These are phyloP conservation scores for Ichneumon xanthorius DNA, from an alignment of 2,888 invertebrate species.

Conservation along the genomic window DNA sequence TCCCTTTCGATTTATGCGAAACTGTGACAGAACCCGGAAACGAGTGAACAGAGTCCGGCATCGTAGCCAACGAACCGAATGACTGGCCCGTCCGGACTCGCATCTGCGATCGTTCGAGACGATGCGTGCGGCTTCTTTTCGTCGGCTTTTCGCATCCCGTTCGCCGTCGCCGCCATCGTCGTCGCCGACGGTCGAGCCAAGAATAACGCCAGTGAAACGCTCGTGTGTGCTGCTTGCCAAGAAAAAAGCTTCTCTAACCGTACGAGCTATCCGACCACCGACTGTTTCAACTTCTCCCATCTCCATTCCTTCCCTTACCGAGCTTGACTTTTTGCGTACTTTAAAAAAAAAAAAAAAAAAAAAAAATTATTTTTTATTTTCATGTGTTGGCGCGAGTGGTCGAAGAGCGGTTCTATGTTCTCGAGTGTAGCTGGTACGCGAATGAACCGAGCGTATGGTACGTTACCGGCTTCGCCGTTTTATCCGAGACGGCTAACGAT, in stretches of 20 bases:
- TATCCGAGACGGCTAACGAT: constrained; percentile 43
- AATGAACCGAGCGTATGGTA: constrained; percentile 25
- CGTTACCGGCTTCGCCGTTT: constrained; percentile 53
- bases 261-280: constrained; percentile 12
- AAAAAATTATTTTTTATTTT: background rate
- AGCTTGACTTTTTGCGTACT: background rate
- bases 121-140: constrained; percentile 39
- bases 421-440: too few species aligned
- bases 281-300: background rate
- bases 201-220: constrained; percentile 80
- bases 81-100: constrained; percentile 64
- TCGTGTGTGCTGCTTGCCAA: constrained; percentile 84
- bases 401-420: too few species aligned
- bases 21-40: constrained; percentile 36
- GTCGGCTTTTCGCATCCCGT: constrained; percentile 54
- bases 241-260: constrained; percentile 72
- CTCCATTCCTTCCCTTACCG: background rate
- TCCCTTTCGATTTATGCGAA: constrained; percentile 1
- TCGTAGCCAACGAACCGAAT: constrained; percentile 72
- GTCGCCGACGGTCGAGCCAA: constrained; percentile 75
- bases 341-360: too few species aligned
- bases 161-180: constrained; percentile 67
- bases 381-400: background rate
- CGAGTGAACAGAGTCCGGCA: constrained; percentile 49
- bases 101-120: constrained; percentile 48